These are phyloP conservation scores for Lanius collurio DNA, from an alignment of 2,113 vertebrate genomes.

Conservation along the genomic window DNA sequence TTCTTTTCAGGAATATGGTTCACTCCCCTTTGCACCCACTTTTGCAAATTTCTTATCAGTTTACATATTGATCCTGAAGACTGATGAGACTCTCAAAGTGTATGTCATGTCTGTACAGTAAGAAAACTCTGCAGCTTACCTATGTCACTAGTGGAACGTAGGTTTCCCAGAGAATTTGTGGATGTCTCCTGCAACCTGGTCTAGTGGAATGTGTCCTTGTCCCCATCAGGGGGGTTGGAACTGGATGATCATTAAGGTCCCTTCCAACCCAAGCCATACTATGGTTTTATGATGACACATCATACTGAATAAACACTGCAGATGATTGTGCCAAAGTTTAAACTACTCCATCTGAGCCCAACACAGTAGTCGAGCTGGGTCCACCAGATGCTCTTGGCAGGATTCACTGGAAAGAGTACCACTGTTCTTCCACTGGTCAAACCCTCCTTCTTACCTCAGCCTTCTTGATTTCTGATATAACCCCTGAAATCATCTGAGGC, in stretches of 20 bases:
- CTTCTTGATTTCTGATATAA: background rate
- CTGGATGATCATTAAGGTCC: background rate
- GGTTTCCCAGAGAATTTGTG: background rate
- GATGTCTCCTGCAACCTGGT: background rate
- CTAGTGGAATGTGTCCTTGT: background rate
- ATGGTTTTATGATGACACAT: background rate
- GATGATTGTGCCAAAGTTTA: background rate
- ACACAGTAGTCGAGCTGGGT: background rate
- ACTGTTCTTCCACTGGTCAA: background rate
- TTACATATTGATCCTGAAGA: background rate
- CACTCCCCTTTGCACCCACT: fast-evolving
- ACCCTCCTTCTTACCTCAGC: background rate
- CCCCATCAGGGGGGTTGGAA: fast-evolving
- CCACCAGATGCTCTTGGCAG: background rate
- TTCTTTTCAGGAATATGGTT: background rate
- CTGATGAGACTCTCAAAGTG: background rate
- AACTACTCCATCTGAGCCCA: background rate
- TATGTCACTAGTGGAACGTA: background rate
- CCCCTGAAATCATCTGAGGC: background rate
- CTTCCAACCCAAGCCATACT: background rate
- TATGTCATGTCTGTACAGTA: background rate
- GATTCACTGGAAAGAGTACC: background rate
- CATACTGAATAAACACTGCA: background rate
- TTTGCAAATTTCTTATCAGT: background rate
- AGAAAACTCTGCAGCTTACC: background rate